Evolutionary conservation across 2,797 vertebrate species (phyloP).

Genomic region (Naso thynnoides): DNA sequence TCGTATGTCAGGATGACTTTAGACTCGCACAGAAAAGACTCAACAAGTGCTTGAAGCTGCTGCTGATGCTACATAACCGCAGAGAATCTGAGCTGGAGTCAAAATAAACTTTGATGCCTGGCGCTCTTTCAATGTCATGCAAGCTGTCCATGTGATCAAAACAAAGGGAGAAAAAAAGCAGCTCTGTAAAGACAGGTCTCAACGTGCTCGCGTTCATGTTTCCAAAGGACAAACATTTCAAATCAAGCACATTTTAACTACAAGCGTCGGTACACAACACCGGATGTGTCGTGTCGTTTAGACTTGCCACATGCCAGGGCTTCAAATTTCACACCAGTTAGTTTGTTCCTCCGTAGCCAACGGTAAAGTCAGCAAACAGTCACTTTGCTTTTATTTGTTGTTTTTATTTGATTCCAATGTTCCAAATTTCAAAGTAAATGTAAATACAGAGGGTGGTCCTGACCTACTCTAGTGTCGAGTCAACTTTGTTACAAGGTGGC

Average conservation of each 20-base stretch:
- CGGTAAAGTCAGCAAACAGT: too few species aligned
- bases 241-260: background rate
- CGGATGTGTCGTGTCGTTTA: too few species aligned
- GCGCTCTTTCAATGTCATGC: conserved; percentile 24
- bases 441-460: too few species aligned
- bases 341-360: too few species aligned
- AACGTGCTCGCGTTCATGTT: background rate
- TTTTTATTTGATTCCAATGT: too few species aligned
- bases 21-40: conserved; percentile 15
- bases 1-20: conserved; percentile 43
- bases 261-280: too few species aligned
- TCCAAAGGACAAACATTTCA: background rate
- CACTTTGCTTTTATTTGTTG: too few species aligned
- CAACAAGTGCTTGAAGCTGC: conserved; percentile 37
- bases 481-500: too few species aligned
- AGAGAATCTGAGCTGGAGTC: conserved; percentile 28
- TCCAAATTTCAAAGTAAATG: too few species aligned
- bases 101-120: conserved; percentile 26
- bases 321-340: too few species aligned
- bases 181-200: background rate
- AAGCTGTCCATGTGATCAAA: conserved; percentile 2
- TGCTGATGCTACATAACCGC: conserved; percentile 26
- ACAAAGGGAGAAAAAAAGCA: background rate
- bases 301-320: too few species aligned
- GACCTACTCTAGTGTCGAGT: too few species aligned